Evolutionary conservation across 2,797 vertebrate species (phyloP), one percentile per base, ranked within the genome.

Genomic region (Pitangus sulphuratus): DNA sequence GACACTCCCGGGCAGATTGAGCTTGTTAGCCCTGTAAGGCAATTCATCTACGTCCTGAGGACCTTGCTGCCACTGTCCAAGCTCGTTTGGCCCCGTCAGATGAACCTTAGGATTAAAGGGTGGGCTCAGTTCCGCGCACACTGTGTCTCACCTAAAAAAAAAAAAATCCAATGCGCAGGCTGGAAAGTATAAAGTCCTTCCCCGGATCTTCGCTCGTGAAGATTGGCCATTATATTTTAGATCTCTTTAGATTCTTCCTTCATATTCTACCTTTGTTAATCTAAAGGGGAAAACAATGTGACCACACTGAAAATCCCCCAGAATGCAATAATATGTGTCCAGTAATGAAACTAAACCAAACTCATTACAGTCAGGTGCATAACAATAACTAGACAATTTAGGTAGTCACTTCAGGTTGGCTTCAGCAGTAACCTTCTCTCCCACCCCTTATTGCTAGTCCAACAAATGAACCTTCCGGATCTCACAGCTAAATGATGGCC

Each of bases 401-500:
- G 40, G 60, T 40, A 51, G 8, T 80, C 68, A 18, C 50, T 90
- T 84, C 35, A 57, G 25, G 35, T 18, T 86, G 65, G 9, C 12
- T 70, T 78, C 62, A 65, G n/a, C 30, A 57, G 17, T 33, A 90
- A 42, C 45, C 11, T 21, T 54, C 57, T 77, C 35, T 74, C 45
- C 65, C 51, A 33, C 21, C n/a, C 31, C 58, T 87, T 89, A 58
- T 31, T 57, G 35, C 66, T 58, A 89, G 60, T 62, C 51, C 75
- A 86, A 72, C 51, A 96, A 89, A 92, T 51, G 28, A 87, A 24
- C 50, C 71, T 94, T 70, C 68, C 39, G 71, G 26, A 86, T 87
- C 42, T 87, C 81, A 89, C n/a, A 58, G 64, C 53, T 66, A 93
- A 87, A 96, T 89, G 31, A 84, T 2, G 15, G n/a, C 18, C 65